Evolutionary conservation across 1,140 invertebrate genomes (phyloP), one percentile per base, ranked within the genome.

Genomic region (Saccostrea echinata): DNA sequence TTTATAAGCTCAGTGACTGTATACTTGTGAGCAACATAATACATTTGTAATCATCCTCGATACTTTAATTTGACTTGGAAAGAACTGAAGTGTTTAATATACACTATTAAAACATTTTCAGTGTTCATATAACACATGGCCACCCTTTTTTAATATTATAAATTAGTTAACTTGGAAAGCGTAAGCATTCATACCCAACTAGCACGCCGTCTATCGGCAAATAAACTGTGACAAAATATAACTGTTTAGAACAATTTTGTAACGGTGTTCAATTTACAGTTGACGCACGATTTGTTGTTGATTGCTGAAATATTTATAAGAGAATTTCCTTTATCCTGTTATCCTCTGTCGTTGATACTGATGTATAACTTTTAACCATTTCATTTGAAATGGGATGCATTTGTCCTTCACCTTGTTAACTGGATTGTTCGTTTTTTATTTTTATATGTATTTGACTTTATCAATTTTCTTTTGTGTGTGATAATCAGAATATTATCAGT

Each of bases 401-500:
- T 76, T 76, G 55, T 61, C 55, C n/a, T 61, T 61, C 18, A 61
- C 16, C 55, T 21, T 61, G 68, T 76, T 76, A 76, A 61, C 30
- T 76, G 68, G 68, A 76, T 76, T 76, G 68, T 76, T 76, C 11
- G 18, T 61, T 76, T 76, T 76, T 76, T 76, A 76, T 76, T 76
- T 76, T 76, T 76, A 76, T 76, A 76, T 76, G 68, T 76, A 76
- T 33, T 30, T 76, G 68, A 76, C 8, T 33, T 43, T 43, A 43
- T 43, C 43, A 43, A 43, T 61, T 57, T 61, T 61, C 55, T 76
- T 30, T 30, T 76, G 68, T 76, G 68, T 30, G 68, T 76, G 68
- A 76, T 27, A 8, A 76, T 6, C 68, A 61, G 55, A n/a, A 61
- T 61, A 21, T n/a, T 61, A 21, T 61, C 55, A n/a, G 21, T 61